phyloP scores from a whole-genome alignment of 1,140 invertebrate species.

The Drosophila tsacasi region DNA sequence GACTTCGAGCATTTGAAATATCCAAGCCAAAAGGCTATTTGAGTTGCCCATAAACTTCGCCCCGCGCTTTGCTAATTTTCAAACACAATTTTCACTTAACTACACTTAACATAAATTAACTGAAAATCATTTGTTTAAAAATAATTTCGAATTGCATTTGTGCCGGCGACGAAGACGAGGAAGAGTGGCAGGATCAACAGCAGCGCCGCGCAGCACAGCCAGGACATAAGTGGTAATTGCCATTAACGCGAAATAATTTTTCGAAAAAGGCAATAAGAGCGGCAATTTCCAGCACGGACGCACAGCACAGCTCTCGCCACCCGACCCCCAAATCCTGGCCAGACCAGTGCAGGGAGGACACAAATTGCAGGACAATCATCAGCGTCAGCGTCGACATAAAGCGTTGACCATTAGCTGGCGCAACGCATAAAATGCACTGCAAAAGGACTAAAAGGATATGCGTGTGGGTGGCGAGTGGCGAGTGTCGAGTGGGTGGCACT shows the following conservation, averaged over 20 bases:
- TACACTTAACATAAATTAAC: constrained; percentile 82
- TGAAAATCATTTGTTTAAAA: constrained; percentile 77
- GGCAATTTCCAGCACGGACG: constrained; percentile 75
- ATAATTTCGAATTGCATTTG: constrained; percentile 71
- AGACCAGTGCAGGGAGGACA: constrained; percentile 51
- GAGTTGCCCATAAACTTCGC: constrained; percentile 67
- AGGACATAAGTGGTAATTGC: constrained; percentile 79
- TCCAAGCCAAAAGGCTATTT: constrained; percentile 51
- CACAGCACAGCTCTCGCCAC: constrained; percentile 18
- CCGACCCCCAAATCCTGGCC: constrained; percentile 23
- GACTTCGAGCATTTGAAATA: constrained; percentile 10
- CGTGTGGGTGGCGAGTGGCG: constrained; percentile 16
- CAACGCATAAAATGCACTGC: constrained; percentile 69
- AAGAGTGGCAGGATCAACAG: constrained; percentile 19
- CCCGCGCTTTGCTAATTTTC: constrained; percentile 62
- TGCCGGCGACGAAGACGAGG: constrained; percentile 18
- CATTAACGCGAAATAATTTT: constrained; percentile 83
- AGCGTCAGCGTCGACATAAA: constrained; percentile 37
- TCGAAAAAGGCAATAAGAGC: constrained; percentile 76
- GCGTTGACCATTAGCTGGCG: constrained; percentile 57
- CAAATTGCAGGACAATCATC: constrained; percentile 80
- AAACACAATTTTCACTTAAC: constrained; percentile 78
- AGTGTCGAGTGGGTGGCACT: constrained; percentile 25
- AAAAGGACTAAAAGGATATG: constrained; percentile 68
- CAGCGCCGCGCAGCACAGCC: constrained; percentile 16